These are phyloP conservation scores for Crematogaster levior DNA, from an alignment of 2,888 invertebrate species.

Conservation along the genomic window DNA sequence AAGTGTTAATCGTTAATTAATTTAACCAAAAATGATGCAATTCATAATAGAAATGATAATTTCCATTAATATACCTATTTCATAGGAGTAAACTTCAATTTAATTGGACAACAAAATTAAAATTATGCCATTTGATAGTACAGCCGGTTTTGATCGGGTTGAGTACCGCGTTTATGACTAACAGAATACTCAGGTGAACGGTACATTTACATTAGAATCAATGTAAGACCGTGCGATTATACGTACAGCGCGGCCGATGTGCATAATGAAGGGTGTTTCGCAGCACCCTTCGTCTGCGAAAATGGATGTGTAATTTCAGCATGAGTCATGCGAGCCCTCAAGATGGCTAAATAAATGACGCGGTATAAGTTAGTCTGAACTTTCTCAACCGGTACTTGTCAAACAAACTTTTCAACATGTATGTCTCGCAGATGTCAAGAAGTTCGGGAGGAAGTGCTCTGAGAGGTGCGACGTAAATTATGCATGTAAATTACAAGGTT, in stretches of 20 bases:
- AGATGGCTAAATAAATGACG: constrained; percentile 44
- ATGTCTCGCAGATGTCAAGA: constrained; percentile 45
- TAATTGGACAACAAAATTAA: background rate
- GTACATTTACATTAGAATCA: constrained; percentile 75
- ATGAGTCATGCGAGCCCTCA: constrained; percentile 72
- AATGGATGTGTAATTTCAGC: constrained; percentile 74
- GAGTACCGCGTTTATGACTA: constrained; percentile 72
- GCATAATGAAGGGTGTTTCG: constrained; percentile 67
- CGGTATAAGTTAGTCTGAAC: constrained; percentile 15
- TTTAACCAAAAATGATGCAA: background rate
- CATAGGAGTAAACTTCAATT: background rate
- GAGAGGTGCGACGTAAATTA: background rate
- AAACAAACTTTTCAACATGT: constrained; percentile 43
- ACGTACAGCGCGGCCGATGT: constrained; percentile 9
- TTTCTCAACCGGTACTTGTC: constrained; percentile 23
- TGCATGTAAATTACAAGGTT: constrained; percentile 19
- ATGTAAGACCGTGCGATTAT: constrained; percentile 45
- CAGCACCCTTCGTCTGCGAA: constrained; percentile 65
- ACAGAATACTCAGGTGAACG: constrained; percentile 69
- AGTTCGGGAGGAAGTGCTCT: background rate
- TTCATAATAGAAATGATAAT: background rate
- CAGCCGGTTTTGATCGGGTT: constrained; percentile 23
- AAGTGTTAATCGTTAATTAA: background rate
- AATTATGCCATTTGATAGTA: background rate
- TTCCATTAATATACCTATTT: background rate